Conservation (phyloP, 1,140 invertebrate genomes). For the Sogatella furcifera region DNA sequence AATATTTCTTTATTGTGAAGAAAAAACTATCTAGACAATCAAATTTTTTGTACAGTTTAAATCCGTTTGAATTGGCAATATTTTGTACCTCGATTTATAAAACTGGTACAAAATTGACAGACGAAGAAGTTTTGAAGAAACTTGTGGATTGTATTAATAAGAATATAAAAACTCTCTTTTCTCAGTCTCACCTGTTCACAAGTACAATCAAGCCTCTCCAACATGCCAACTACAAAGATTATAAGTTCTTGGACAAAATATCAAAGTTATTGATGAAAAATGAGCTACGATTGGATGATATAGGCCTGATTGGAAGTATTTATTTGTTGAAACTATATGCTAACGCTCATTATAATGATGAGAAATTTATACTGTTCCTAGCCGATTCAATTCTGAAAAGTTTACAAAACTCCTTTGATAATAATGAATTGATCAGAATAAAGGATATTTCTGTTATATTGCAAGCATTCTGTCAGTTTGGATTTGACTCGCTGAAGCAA, state of each 20-base stretch:
- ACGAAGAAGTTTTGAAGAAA: background rate
- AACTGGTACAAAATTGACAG: background rate
- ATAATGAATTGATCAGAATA: background rate
- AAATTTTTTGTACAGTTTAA: background rate
- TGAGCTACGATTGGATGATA: background rate
- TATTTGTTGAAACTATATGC: background rate
- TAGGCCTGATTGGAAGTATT: background rate
- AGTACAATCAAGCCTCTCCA: background rate
- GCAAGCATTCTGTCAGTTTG: background rate
- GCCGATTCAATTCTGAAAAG: background rate
- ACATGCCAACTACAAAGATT: background rate
- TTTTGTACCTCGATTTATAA: background rate
- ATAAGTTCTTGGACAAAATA: background rate
- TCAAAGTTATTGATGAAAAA: background rate
- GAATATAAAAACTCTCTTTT: background rate
- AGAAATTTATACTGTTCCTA: background rate
- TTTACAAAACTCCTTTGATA: background rate
- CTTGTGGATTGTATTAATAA: background rate
- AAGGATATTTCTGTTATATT: background rate
- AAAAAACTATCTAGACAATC: background rate
- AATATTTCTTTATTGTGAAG: background rate
- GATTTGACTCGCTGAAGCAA: background rate
- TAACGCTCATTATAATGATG: background rate
- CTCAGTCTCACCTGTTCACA: background rate
- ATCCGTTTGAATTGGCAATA: background rate